phyloP scores from a whole-genome alignment of 2,888 invertebrate genomes.

The Loripinus fragilis region DNA sequence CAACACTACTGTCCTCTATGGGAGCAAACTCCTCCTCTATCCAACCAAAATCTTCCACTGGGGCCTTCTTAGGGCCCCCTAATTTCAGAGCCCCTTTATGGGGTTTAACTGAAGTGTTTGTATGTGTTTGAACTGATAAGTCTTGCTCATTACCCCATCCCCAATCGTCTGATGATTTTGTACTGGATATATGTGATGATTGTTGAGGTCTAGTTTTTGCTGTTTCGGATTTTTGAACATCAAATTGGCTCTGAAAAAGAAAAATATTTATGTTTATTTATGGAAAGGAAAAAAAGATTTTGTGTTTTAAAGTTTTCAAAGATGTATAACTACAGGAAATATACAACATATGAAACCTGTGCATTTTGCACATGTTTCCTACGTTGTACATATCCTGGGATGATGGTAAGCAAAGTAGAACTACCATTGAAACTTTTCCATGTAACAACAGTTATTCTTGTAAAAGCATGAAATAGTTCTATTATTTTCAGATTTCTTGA shows the following conservation, averaged over 20 bases:
- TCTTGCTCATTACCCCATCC: slow-evolving; percentile 34
- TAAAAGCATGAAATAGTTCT: no score
- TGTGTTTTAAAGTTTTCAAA: no score
- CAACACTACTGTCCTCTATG: slow-evolving; percentile 66
- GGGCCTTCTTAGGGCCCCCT: slow-evolving; percentile 45
- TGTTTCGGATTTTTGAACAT: background rate
- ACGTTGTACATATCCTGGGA: no score
- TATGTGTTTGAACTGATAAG: background rate
- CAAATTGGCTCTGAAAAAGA: background rate
- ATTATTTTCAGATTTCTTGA: no score
- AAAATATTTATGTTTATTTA: no score
- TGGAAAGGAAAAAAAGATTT: no score
- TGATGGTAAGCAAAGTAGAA: no score
- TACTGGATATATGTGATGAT: slow-evolving; percentile 13
- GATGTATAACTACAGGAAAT: no score
- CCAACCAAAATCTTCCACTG: slow-evolving; percentile 60
- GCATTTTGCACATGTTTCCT: no score
- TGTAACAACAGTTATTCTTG: no score
- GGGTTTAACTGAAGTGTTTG: slow-evolving; percentile 26
- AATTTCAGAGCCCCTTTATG: slow-evolving; percentile 58
- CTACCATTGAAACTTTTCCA: no score
- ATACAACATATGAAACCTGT: no score
- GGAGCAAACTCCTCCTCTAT: slow-evolving; percentile 69
- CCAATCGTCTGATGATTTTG: slow-evolving; percentile 45
- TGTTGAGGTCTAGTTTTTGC: background rate